A percentile compares a stretch with the other conserved stretches of the same genome.
phyloP scores from a whole-genome alignment of 1,140 invertebrate genomes.

The Hesperophylax magnus region DNA sequence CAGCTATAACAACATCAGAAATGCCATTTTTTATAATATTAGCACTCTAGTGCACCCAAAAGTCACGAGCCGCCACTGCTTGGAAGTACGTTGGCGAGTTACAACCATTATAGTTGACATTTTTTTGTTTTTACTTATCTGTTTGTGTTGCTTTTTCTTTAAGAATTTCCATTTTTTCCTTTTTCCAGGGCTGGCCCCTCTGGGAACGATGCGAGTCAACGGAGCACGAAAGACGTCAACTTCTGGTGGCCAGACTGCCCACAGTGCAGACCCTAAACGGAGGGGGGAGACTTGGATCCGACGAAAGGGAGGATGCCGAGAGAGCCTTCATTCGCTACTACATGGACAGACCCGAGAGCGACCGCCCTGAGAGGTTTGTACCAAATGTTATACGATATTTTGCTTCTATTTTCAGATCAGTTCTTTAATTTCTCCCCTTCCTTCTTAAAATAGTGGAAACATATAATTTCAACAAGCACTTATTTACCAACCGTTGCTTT shows the following conservation, averaged over 20 bases:
- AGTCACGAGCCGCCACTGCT: too few relatives aligned
- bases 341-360: slow-evolving; percentile 87
- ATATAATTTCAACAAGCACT: too few relatives aligned
- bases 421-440: too few relatives aligned
- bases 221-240: slow-evolving; percentile 87
- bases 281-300: slow-evolving; percentile 84
- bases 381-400: too few relatives aligned
- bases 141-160: too few relatives aligned
- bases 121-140: not conserved
- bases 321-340: slow-evolving; percentile 93
- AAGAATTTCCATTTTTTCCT: not conserved
- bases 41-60: too few relatives aligned
- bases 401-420: too few relatives aligned
- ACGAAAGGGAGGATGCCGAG: slow-evolving; percentile 93
- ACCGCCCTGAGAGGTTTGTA: slow-evolving; percentile 80
- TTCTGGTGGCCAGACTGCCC: slow-evolving; percentile 89
- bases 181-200: slow-evolving; percentile 73
- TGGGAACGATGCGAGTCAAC: slow-evolving; percentile 85
- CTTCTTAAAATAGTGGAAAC: too few relatives aligned
- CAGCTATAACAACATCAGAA: too few relatives aligned
- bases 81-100: not conserved
- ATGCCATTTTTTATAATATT: too few relatives aligned
- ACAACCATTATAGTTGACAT: not conserved
- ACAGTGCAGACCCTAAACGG: slow-evolving; percentile 90
- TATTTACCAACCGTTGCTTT: too few relatives aligned